These are phyloP conservation scores for Scarus forsteni DNA, from an alignment of 2,797 vertebrate genomes.

Conservation along the genomic window DNA sequence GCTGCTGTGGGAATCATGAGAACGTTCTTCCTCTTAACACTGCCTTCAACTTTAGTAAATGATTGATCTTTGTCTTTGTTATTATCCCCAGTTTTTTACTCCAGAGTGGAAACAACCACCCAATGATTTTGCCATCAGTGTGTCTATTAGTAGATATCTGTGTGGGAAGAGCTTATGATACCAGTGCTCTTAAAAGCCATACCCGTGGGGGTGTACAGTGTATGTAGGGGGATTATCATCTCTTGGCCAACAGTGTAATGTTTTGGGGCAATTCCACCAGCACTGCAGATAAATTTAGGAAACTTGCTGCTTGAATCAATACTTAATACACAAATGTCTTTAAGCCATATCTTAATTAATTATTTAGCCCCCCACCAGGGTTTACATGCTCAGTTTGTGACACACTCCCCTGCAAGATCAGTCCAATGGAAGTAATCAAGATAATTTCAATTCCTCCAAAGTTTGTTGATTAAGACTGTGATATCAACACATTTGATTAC, in stretches of 20 bases:
- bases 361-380: neutral
- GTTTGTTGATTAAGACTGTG: constrained; percentile 45
- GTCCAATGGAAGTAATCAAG: constrained; percentile 67
- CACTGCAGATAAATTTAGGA: constrained; percentile 28
- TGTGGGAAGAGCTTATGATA: constrained; percentile 66
- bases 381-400: constrained; percentile 9
- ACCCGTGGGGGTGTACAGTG: constrained; percentile 53
- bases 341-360: constrained; percentile 19
- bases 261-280: constrained; percentile 41
- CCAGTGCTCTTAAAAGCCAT: constrained; percentile 55
- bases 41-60: neutral
- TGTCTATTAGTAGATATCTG: constrained; percentile 47
- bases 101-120: constrained; percentile 41
- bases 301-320: constrained; percentile 7
- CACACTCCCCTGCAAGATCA: constrained; percentile 38
- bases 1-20: neutral
- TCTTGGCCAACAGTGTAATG: constrained; percentile 46
- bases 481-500: constrained; percentile 65
- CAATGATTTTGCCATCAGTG: constrained; percentile 30
- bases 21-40: neutral
- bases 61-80: constrained; percentile 40
- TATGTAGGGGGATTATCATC: constrained; percentile 51
- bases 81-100: constrained; percentile 28
- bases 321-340: constrained; percentile 6
- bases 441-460: constrained; percentile 54